Base-by-base conservation (phyloP, 2,888 invertebrate genomes). In the Neoitamus cyanurus region DNA sequence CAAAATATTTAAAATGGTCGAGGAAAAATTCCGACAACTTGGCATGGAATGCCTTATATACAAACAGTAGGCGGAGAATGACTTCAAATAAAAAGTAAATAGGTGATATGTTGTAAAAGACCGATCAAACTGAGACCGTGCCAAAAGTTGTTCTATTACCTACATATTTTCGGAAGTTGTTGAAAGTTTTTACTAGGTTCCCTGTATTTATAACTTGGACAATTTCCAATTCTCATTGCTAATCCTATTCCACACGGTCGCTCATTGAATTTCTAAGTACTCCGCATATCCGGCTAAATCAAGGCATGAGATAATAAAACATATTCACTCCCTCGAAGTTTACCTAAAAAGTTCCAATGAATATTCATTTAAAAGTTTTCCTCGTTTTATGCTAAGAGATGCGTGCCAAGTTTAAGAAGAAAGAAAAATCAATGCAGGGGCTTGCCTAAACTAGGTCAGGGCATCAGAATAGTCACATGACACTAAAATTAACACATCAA, bases 391-490 rank as follows among this genome's bases (percentile, higher is more conserved):
- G 25, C 58, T 58, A 58, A 6, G 9, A 58, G 58, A 58, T 58
- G 58, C 58, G 58, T 58, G 58, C 58, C 58, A 58, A 58, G 58
- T 58, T 58, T 58, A 58, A 58, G 58, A 25, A 58, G 25, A 58
- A 58, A 20, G 58, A 25, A 58, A 58, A 58, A 20, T 58, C 58
- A 58, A 58, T 58, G 58, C 20, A 58, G 58, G 25, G 58, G 58
- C 58, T 58, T 58, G 58, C 58, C 58, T 58, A 58, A 58, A 58
- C 58, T 58, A 58, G 58, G 58, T 58, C 58, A 58, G 58, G 58
- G 58, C 20, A 58, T 58, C 9, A n/a, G 58, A 58, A 58, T 58
- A 9, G 58, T 58, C 58, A 58, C 25, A 58, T 58, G 20, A 58
- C 20, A 58, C 58, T 58, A 15, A 58, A 58, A 58, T 58, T 42